Evolutionary conservation across 2,888 invertebrate genomes (phyloP).

Genomic region (Drosophila pseudotalamancana): DNA sequence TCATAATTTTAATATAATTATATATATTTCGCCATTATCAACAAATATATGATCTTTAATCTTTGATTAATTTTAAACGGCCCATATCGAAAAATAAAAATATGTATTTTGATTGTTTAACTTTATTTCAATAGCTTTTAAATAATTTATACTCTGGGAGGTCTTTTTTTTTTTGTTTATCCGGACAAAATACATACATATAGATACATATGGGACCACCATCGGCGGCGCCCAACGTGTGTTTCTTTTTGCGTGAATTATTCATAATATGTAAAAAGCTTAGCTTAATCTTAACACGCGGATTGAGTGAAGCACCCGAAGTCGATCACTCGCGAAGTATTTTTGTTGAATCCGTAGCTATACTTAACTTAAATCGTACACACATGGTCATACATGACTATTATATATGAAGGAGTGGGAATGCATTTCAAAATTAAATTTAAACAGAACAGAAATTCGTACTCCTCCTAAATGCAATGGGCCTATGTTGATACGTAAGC

Average conservation of each 20-base stretch:
- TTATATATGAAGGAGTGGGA: constrained; percentile 28
- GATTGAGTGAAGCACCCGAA: constrained; percentile 22
- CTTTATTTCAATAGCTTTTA: constrained; percentile 40
- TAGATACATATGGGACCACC: constrained; percentile 27
- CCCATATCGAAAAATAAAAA: neutral
- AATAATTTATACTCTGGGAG: constrained; percentile 28
- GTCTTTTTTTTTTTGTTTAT: constrained; percentile 8
- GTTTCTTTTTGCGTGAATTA: constrained; percentile 24
- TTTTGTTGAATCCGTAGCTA: constrained; percentile 26
- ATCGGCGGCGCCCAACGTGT: constrained; percentile 9
- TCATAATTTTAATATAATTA: too few species aligned
- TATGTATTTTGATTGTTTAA: constrained; percentile 16
- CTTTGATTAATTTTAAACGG: too few species aligned
- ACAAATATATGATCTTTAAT: too few species aligned
- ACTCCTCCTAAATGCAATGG: constrained; percentile 40
- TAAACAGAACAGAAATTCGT: constrained; percentile 9
- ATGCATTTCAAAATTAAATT: constrained; percentile 46
- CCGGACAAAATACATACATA: constrained; percentile 23
- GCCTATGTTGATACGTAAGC: neutral
- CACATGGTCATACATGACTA: constrained; percentile 9
- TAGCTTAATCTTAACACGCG: constrained; percentile 65
- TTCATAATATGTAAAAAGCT: constrained; percentile 55
- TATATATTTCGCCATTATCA: too few species aligned
- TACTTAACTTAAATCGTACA: constrained; percentile 32
- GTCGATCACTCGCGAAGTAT: constrained; percentile 37